Conservation (phyloP, 2,888 invertebrate genomes). For the Antheraea yamamai region DNA sequence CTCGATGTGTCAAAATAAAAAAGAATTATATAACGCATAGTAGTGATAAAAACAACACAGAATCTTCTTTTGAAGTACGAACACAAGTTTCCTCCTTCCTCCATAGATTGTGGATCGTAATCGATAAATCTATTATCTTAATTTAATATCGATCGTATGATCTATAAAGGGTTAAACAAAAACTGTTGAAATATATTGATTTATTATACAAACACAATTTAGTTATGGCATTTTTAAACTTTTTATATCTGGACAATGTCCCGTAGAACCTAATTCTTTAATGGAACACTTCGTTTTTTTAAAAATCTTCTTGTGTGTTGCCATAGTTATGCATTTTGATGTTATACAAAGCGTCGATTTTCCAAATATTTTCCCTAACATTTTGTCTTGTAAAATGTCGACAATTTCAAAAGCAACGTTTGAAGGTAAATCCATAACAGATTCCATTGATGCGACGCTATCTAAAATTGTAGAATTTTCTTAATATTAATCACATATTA, state of each 20-base stretch:
- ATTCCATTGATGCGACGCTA: slow-evolving; percentile 65
- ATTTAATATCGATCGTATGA: not conserved
- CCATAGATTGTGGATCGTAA: not conserved
- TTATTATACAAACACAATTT: slow-evolving; percentile 52
- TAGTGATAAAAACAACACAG: not conserved
- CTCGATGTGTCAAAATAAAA: not conserved
- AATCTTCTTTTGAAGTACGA: not conserved
- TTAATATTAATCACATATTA: slow-evolving; percentile 16
- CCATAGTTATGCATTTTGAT: slow-evolving; percentile 65
- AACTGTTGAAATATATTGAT: slow-evolving; percentile 34
- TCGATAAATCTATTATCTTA: not conserved
- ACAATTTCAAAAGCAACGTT: slow-evolving; percentile 68
- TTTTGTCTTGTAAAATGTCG: slow-evolving; percentile 69
- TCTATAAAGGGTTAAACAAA: slow-evolving; percentile 34
- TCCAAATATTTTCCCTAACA: slow-evolving; percentile 68
- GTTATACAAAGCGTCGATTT: slow-evolving; percentile 70
- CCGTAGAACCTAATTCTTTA: slow-evolving; percentile 56
- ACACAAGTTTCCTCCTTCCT: too few relatives aligned
- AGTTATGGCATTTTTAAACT: slow-evolving; percentile 52
- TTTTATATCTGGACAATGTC: slow-evolving; percentile 64
- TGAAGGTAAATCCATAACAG: slow-evolving; percentile 71
- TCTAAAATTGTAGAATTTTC: slow-evolving; percentile 53
- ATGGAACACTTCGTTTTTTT: slow-evolving; percentile 59
- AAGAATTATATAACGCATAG: not conserved
- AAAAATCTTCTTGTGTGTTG: slow-evolving; percentile 62